phyloP scores from a whole-genome alignment of 2,888 invertebrate genomes.

The Seira sanloemensis region DNA sequence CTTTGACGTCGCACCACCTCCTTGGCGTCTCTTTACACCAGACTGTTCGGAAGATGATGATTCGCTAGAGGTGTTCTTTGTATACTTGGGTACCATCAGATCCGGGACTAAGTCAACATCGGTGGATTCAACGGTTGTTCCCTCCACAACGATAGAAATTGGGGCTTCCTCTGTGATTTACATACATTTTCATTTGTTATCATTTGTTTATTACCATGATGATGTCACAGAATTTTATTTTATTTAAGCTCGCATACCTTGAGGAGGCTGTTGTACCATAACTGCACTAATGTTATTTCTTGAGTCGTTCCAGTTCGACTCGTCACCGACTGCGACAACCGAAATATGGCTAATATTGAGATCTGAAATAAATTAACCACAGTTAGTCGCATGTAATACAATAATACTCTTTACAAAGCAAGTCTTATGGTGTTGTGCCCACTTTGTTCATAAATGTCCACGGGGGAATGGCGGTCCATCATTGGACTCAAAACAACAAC shows the following conservation, averaged over 20 bases:
- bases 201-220: too few relatives aligned
- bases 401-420: too few relatives aligned
- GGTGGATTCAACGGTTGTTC: constrained; percentile 75
- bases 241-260: constrained; percentile 24
- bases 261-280: constrained; percentile 57
- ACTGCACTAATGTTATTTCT: constrained; percentile 69
- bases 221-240: too few relatives aligned
- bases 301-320: constrained; percentile 74
- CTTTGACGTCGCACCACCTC: constrained; percentile 43
- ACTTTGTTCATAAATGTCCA: constrained; percentile 73
- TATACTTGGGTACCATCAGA: constrained; percentile 70
- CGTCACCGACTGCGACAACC: constrained; percentile 91
- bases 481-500: constrained; percentile 82
- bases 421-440: too few relatives aligned
- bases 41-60: constrained; percentile 71
- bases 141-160: constrained; percentile 78
- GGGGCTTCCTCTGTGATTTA: constrained; percentile 74
- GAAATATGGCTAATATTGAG: constrained; percentile 92
- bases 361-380: constrained; percentile 48
- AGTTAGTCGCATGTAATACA: neutral
- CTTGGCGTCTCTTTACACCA: constrained; percentile 36
- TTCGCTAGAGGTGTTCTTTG: constrained; percentile 74
- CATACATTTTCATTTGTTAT: too few relatives aligned
- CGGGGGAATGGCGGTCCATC: constrained; percentile 55
- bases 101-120: constrained; percentile 75